Conservation (phyloP, 1,140 invertebrate species). For the Drosophila ficusphila region DNA sequence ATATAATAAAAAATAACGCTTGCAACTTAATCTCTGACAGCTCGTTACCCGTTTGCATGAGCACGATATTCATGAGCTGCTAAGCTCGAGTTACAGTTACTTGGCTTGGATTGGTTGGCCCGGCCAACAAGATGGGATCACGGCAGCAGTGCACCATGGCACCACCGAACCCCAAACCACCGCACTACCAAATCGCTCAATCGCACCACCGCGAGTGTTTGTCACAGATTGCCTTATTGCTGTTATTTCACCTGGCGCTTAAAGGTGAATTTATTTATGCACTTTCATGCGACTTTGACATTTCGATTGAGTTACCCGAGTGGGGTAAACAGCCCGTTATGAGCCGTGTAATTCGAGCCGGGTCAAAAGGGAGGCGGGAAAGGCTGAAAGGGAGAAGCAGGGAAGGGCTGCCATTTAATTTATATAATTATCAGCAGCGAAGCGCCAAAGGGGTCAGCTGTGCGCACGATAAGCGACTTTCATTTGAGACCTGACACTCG, state of each 20-base stretch:
- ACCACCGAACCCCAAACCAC: neutral
- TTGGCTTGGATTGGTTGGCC: constrained; percentile 3
- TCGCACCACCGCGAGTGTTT: constrained; percentile 28
- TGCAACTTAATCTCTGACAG: constrained; percentile 83
- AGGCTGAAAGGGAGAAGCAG: too few species aligned
- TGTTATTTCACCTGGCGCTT: constrained; percentile 61
- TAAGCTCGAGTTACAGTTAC: constrained; percentile 79
- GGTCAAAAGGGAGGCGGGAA: constrained; percentile 3
- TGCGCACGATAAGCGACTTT: constrained; percentile 66
- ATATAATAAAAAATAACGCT: constrained; percentile 83
- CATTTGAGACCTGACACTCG: constrained; percentile 66
- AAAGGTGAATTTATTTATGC: constrained; percentile 60
- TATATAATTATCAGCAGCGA: constrained; percentile 70
- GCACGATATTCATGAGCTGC: constrained; percentile 82
- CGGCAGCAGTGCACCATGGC: too few species aligned
- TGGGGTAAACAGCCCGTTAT: neutral
- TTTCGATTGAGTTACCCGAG: constrained; percentile 74
- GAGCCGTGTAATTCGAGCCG: constrained; percentile 19
- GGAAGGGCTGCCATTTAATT: constrained; percentile 39
- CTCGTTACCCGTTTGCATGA: constrained; percentile 83
- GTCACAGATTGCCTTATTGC: constrained; percentile 41
- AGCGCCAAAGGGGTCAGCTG: constrained; percentile 70
- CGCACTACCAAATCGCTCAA: constrained; percentile 28
- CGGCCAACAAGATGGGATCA: too few species aligned
- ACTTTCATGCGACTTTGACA: constrained; percentile 68